These are phyloP conservation scores for Buceros bicornis DNA, from an alignment of 2,797 vertebrate genomes.

Conservation along the genomic window DNA sequence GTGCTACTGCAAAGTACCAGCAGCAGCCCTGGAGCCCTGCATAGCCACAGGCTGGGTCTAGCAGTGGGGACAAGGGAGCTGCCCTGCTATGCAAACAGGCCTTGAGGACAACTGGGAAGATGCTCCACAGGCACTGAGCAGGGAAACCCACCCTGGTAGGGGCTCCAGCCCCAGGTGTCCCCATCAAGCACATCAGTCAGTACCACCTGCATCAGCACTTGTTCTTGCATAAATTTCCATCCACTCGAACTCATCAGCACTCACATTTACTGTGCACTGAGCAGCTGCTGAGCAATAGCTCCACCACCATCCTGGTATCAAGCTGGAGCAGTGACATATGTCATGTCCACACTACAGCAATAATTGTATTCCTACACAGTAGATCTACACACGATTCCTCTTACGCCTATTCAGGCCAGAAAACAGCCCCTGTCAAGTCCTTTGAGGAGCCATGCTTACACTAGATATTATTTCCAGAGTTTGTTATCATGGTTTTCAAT, in stretches of 20 bases:
- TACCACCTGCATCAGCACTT: not conserved
- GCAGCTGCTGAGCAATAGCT: constrained; percentile 63
- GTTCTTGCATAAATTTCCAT: not conserved
- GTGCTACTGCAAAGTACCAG: not conserved
- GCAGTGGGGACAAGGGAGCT: not conserved
- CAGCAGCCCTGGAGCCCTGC: not conserved
- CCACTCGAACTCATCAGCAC: constrained; percentile 17
- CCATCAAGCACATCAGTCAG: not conserved
- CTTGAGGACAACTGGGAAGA: not conserved
- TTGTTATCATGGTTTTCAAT: not conserved
- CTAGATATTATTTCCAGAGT: not conserved
- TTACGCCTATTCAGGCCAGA: not conserved
- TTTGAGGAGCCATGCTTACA: not conserved
- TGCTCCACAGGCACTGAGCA: accelerated
- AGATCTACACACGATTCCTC: not conserved
- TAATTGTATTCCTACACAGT: constrained; percentile 4
- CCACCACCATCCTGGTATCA: constrained; percentile 10
- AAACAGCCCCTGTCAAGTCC: not conserved
- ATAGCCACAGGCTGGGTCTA: not conserved
- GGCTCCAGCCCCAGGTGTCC: not conserved
- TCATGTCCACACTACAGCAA: constrained; percentile 19
- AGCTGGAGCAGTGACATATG: constrained; percentile 36
- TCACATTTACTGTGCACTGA: not conserved
- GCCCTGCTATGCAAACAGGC: accelerated
- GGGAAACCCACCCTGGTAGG: not conserved